Evolutionary conservation across 1,140 invertebrate genomes (phyloP), one percentile per base, ranked within the genome.

Genomic region (Ceratitis capitata): DNA sequence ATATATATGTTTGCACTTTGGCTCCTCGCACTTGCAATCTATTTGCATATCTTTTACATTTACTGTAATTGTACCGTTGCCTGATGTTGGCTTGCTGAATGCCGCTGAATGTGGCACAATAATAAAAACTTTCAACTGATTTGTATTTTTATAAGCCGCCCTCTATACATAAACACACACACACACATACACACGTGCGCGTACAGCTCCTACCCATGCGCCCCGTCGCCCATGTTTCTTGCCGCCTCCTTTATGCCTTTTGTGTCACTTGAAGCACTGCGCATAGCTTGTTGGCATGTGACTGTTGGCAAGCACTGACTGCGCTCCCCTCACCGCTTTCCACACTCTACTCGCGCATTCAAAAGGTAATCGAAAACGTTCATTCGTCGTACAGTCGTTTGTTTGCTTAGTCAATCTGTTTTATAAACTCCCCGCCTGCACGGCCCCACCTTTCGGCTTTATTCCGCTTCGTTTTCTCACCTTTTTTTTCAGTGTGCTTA

Each of bases 21-120:
- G 23, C 26, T 78, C 7, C 69, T 42, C 39, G 69, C 69, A 39
- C 69, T 45, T 78, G n/a, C 69, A 42, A 26, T 69, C 29, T 69
- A 69, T 78, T 78, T 78, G 39, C 69, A 78, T 78, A 78, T 78
- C 69, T 78, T 78, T 78, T 78, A 78, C 69, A 78, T 78, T 78
- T 45, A 23, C 69, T 78, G 39, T 78, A 78, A 78, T 78, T 78
- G 69, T 78, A 45, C 35, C 69, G 69, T 45, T 78, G 19, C 39
- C n/a, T 26, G 69, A 19, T 45, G 51, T 23, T 53, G 14, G 0
- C 51, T 53, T 53, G 51, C 51, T n/a, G 10, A 16, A n/a, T 56
- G 51, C 19, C n/a, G 51, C 51, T 56, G n/a, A 23, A 56, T 45
- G 69, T 45, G 69, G 16, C 69, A 78, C 69, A 78, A 78, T 78